Conservation (phyloP, 2,113 vertebrate species). For the Clinocottus analis region DNA sequence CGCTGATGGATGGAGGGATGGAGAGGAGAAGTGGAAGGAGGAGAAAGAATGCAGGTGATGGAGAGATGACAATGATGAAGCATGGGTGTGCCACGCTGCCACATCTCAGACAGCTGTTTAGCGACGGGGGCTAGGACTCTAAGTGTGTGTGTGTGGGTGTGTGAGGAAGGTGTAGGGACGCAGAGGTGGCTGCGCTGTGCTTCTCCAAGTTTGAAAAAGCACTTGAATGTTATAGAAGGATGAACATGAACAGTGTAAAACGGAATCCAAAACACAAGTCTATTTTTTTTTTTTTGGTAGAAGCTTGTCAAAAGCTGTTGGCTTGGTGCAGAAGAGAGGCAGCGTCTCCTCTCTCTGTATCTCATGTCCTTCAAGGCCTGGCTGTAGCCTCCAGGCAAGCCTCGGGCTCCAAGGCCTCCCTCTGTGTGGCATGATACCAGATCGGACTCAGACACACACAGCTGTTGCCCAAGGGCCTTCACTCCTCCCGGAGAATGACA, state of each 20-base stretch:
- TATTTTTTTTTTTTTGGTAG: constrained; percentile 12
- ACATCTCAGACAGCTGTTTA: constrained; percentile 77
- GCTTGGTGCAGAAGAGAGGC: constrained; percentile 14
- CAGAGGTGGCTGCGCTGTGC: constrained; percentile 4
- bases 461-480: constrained; percentile 70
- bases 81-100: constrained; percentile 33
- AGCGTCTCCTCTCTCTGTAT: constrained; percentile 48
- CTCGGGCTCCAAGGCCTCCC: constrained; percentile 69
- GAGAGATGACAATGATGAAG: constrained; percentile 79
- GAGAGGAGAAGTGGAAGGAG: constrained; percentile 62
- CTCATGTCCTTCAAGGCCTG: constrained; percentile 71
- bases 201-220: constrained; percentile 1
- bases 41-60: constrained; percentile 74
- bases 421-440: constrained; percentile 72
- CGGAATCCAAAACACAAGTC: not conserved
- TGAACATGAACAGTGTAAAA: constrained; percentile 7
- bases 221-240: not conserved
- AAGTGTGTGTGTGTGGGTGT: constrained; percentile 9
- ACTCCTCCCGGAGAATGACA: constrained; percentile 62
- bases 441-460: constrained; percentile 75
- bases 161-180: constrained; percentile 31
- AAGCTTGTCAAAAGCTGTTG: constrained; percentile 16
- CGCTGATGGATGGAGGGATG: constrained; percentile 75
- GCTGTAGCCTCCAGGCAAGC: constrained; percentile 69
- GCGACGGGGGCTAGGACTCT: constrained; percentile 57